These are phyloP conservation scores for Aphaenogaster ashmeadi DNA, from an alignment of 1,140 invertebrate genomes.

Conservation along the genomic window DNA sequence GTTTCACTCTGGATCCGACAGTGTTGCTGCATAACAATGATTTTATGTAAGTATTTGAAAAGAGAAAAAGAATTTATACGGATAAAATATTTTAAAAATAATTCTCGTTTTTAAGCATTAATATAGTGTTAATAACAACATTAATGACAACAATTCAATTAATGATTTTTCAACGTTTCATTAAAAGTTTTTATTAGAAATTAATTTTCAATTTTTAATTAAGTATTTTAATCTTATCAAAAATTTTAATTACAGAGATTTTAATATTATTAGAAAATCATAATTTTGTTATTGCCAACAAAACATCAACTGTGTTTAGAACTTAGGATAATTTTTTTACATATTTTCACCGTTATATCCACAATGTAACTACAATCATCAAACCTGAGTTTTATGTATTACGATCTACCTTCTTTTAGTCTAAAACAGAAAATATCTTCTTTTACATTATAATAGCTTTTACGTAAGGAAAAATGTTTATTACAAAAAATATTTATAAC, in stretches of 20 bases:
- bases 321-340: neutral
- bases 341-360: neutral
- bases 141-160: neutral
- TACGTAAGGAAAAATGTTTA: neutral
- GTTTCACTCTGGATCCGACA: slow-evolving; percentile 89
- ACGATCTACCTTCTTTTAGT: neutral
- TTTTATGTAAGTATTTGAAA: slow-evolving; percentile 84
- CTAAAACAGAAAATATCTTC: neutral
- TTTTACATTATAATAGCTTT: neutral
- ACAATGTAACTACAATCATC: neutral
- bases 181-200: neutral
- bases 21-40: slow-evolving; percentile 82
- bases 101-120: neutral
- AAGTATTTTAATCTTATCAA: neutral
- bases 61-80: neutral
- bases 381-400: slow-evolving; percentile 2
- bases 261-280: slow-evolving; percentile 12
- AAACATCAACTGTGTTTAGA: neutral
- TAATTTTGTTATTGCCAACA: neutral
- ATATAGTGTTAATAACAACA: neutral
- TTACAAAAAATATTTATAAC: too few relatives aligned
- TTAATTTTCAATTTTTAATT: neutral
- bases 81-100: neutral
- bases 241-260: neutral
- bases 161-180: neutral